These are phyloP conservation scores for Trichogramma evanescens DNA, from an alignment of 2,888 invertebrate species.

Conservation along the genomic window DNA sequence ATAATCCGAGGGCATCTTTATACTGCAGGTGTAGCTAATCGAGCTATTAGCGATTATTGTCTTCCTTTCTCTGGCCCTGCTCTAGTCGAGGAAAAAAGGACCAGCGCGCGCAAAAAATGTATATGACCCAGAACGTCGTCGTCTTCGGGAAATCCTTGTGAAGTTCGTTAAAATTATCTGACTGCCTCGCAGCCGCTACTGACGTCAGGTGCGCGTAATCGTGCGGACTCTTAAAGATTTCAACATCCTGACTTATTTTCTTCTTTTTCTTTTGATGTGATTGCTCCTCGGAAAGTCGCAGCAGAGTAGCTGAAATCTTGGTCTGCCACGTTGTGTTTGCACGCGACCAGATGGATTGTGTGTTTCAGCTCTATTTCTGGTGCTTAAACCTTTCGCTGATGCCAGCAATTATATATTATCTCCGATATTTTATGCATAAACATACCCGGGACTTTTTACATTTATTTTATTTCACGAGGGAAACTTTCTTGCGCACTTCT, in stretches of 20 bases:
- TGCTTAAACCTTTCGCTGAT: too few species aligned
- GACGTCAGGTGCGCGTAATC: constrained; percentile 27
- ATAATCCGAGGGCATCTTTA: too few species aligned
- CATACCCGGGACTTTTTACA: too few species aligned
- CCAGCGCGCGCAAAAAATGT: constrained; percentile 1
- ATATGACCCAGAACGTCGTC: background rate
- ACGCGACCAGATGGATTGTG: too few species aligned
- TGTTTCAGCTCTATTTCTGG: too few species aligned
- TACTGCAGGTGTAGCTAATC: constrained; percentile 25
- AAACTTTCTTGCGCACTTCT: too few species aligned
- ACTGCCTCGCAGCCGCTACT: constrained; percentile 1
- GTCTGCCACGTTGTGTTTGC: too few species aligned
- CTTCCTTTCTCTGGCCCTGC: background rate
- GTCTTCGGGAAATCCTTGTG: background rate
- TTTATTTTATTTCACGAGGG: too few species aligned
- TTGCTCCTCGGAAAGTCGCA: background rate
- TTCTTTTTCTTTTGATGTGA: constrained; percentile 5
- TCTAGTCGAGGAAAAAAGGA: constrained; percentile 3
- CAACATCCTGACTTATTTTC: background rate
- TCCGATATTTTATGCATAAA: too few species aligned
- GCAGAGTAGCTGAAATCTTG: too few species aligned
- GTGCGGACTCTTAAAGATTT: constrained; percentile 11
- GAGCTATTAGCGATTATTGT: constrained; percentile 25
- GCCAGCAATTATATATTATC: too few species aligned
- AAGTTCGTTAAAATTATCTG: constrained; percentile 25